Conservation (phyloP, 2,113 vertebrate species). For the Motacilla tschutschensis region DNA sequence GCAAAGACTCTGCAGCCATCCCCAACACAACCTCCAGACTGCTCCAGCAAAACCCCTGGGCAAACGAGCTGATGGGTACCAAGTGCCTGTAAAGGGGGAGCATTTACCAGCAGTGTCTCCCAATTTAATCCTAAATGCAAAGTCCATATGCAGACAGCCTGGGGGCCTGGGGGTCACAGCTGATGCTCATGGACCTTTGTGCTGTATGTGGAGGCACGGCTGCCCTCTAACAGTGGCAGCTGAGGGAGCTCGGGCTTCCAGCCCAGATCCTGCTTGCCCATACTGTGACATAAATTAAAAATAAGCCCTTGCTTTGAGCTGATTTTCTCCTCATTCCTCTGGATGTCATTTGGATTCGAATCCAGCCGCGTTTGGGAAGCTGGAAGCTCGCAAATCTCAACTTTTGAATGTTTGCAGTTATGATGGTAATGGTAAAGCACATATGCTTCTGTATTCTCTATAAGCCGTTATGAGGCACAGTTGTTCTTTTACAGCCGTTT, state of each 20-base stretch:
- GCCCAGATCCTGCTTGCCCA: background rate
- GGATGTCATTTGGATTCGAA: background rate
- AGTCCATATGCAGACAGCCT: background rate
- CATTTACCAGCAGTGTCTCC: background rate
- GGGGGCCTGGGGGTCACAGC: background rate
- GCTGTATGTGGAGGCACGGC: background rate
- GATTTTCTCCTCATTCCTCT: constrained; percentile 4
- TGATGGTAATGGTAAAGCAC: constrained; percentile 33
- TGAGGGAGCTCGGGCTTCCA: background rate
- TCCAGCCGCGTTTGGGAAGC: background rate
- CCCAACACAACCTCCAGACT: background rate
- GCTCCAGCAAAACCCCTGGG: background rate
- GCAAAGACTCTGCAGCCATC: background rate
- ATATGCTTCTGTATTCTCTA: constrained; percentile 26
- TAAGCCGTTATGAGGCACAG: background rate
- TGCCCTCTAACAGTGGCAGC: background rate
- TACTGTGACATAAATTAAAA: background rate
- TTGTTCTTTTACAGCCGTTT: constrained; percentile 28
- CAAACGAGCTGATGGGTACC: rapidly evolving
- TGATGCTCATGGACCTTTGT: background rate
- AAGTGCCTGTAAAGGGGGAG: background rate
- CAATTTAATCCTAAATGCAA: background rate
- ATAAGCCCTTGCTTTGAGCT: constrained; percentile 4
- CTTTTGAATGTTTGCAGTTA: constrained; percentile 35
- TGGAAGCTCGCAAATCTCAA: constrained; percentile 8